Evolutionary conservation across 2,113 vertebrate genomes (phyloP).

Genomic region (Scomber japonicus): DNA sequence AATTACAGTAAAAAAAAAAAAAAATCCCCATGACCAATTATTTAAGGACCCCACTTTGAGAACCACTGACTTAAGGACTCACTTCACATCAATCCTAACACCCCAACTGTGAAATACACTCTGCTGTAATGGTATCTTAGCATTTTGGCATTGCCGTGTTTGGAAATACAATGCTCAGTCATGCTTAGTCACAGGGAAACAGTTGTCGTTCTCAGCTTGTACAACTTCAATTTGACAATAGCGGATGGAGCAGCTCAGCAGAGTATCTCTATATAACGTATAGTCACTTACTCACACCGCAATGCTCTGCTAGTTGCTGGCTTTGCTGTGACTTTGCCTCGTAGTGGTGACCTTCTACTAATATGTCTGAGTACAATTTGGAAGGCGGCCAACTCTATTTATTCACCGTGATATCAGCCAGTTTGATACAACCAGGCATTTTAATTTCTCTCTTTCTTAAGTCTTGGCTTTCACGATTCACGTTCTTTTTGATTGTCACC

Average conservation of each 20-base stretch:
- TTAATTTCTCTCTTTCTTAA: conserved; percentile 28
- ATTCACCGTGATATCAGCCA: conserved; percentile 21
- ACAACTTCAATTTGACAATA: conserved; percentile 47
- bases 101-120: conserved; percentile 29
- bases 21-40: too few species aligned
- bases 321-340: conserved; percentile 47
- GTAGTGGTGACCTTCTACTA: conserved; percentile 45
- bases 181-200: conserved; percentile 44
- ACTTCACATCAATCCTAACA: conserved; percentile 11
- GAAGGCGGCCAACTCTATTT: conserved; percentile 48
- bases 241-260: background rate
- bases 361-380: conserved; percentile 31
- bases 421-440: conserved; percentile 12
- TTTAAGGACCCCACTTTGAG: too few species aligned
- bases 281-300: conserved; percentile 23
- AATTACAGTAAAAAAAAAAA: too few species aligned
- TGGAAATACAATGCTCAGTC: conserved; percentile 41
- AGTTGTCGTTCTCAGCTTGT: conserved; percentile 45
- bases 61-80: background rate
- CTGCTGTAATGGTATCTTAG: conserved; percentile 6
- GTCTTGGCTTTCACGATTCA: background rate
- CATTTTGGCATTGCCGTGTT: background rate
- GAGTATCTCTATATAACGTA: conserved; percentile 15
- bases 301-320: conserved; percentile 17
- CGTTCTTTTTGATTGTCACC: background rate